Evolutionary conservation across 2,797 vertebrate species (phyloP), one percentile per base, ranked within the genome.

Genomic region (Manis crassicaudata): DNA sequence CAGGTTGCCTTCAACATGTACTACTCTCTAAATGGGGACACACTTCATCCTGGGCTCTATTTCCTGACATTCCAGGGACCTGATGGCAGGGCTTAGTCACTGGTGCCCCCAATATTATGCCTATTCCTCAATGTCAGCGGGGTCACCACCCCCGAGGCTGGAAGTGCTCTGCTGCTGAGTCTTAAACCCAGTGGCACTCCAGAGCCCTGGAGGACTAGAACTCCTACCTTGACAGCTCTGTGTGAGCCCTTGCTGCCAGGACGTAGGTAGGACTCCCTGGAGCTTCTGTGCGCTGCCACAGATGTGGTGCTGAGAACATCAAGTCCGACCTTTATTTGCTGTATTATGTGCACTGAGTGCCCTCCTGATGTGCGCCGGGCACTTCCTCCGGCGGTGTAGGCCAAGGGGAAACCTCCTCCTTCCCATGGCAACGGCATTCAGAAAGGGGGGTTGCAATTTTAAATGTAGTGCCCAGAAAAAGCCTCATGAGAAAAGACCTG

Each of bases 351-450:
- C 27, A 6, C 43, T 4, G 8, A 27, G 27, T 5, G 21, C 7
- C 17, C 20, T 4, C 6, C 17, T 29, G 5, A 0, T 4, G 3
- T 68, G 68, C 23, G 3, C 21, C 4, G 3, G 37, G 62, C 27
- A 13, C n/a, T 67, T 46, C 43, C 43, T 46, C 43, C 18, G 50
- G 27, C 6, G 37, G 37, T 5, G 32, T 46, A 46, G n/a, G 7
- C 5, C 10, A 20, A 18, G 21, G 58, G 5, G 25, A 20, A 52
- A 40, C 14, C 17, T 72, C 35, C 62, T 17, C 12, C 21, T 62
- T 37, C 72, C n/a, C 21, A 7, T 2, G 12, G 50, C 18, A 20
- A 8, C 63, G 6, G 32, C 4, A 23, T 12, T 23, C 70, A 56
- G 54, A 10, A 50, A 75, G 3, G 35, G 7, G 14, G 21, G 11